These are phyloP conservation scores for Theropithecus gelada DNA, from an alignment of 2,113 vertebrate genomes.

Conservation along the genomic window DNA sequence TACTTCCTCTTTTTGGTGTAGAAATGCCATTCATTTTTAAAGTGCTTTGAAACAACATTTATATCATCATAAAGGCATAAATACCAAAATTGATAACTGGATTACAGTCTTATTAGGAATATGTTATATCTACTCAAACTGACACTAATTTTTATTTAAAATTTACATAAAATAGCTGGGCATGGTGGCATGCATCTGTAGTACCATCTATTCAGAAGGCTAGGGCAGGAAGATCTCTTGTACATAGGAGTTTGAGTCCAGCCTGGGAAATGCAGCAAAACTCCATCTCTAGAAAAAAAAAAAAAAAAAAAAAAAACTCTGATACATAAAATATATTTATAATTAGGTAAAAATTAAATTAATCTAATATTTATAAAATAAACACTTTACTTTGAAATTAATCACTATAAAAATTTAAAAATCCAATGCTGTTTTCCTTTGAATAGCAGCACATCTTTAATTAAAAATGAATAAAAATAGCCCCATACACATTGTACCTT, in stretches of 20 bases:
- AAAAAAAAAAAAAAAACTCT: not conserved
- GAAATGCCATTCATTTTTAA: not conserved
- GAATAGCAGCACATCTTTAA: not conserved
- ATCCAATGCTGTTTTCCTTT: not conserved
- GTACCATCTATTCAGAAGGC: not conserved
- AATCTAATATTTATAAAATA: not conserved
- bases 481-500: not conserved
- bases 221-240: not conserved
- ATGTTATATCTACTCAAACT: not conserved
- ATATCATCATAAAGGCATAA: not conserved
- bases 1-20: not conserved
- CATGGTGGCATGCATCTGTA: not conserved
- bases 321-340: not conserved
- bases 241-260: not conserved
- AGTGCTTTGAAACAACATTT: not conserved
- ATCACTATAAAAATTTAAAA: not conserved
- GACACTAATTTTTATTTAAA: not conserved
- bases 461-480: not conserved
- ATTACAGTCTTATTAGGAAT: not conserved
- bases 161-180: not conserved
- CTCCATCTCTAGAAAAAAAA: not conserved
- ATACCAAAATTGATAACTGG: not conserved
- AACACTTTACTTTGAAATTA: constrained; percentile 20
- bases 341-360: not conserved
- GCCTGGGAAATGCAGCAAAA: not conserved